phyloP scores from a whole-genome alignment of 2,113 vertebrate genomes.

The Malurus elegans region DNA sequence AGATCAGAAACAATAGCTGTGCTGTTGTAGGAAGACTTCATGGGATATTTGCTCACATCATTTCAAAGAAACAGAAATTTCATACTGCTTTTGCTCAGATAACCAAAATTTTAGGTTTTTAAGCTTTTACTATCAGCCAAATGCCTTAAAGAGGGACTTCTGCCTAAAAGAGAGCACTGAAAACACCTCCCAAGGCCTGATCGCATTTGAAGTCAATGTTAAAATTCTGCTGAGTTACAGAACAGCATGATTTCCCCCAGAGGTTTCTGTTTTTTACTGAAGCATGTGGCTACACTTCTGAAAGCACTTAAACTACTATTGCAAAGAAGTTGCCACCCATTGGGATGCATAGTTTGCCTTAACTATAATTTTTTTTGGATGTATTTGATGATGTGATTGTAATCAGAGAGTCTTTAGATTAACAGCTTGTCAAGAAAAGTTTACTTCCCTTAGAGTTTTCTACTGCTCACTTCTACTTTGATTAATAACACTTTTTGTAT shows the following conservation, averaged over 20 bases:
- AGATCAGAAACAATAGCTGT: background rate
- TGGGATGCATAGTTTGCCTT: background rate
- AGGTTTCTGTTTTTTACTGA: background rate
- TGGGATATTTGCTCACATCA: background rate
- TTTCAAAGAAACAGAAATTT: background rate
- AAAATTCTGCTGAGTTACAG: conserved; percentile 20
- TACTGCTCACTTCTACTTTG: background rate
- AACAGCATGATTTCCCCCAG: background rate
- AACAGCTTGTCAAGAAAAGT: background rate
- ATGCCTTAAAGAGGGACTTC: background rate
- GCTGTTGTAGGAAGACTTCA: background rate
- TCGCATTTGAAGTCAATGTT: background rate
- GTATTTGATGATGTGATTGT: background rate
- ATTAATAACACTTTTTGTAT: background rate
- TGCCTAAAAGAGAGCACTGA: background rate
- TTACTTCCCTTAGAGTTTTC: background rate
- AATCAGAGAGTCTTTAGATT: background rate
- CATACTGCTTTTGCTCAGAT: background rate
- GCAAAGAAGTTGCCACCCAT: background rate
- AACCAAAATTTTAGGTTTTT: background rate
- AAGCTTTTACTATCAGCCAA: background rate
- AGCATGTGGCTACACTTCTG: background rate
- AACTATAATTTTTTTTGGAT: background rate
- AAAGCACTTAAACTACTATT: background rate
- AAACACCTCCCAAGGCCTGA: background rate